Evolutionary conservation across 1,140 invertebrate genomes (phyloP), one percentile per base, ranked within the genome.

Genomic region (Homalodisca vitripennis): DNA sequence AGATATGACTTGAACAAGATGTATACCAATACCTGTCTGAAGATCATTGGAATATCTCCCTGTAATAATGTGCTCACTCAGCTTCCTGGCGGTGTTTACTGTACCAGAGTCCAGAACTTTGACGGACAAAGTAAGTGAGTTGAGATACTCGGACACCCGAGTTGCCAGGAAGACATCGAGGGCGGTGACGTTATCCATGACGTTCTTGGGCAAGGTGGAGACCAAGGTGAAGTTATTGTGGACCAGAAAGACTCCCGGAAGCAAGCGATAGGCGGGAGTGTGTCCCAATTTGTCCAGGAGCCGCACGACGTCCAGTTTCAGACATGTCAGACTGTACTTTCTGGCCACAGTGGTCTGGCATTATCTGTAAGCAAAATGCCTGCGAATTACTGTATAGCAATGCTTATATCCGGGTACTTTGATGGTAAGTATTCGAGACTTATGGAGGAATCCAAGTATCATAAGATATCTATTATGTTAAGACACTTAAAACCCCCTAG

Each of bases 221-320:
- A 31, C 32, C 32, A n/a, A 17, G 32, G 51, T 63, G 26, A 60
- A 53, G 27, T 67, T 55, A 47, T 14, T 3, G 41, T 70, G 66
- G 3, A 29, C 41, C 66, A 71, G 29, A 26, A 57, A 71, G 1
- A 74, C 57, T 0, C 75, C 72, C 3, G 91, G 74, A 0, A 93
- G 81, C 65, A 84, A 83, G 29, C 88, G 79, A 34, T 71, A 74
- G 72, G 87, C 82, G 27, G 88, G 83, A 46, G 86, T 84, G 63
- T 87, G 84, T 29, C 86, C 88, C 2, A 92, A 76, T 72, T 86
- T 87, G 72, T 92, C 90, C 30, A 93, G 81, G 74, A 92, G 85
- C 0, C 88, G 87, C 13, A 92, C 86, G 27, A 92, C 84, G 79
- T 92, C 91, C 65, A 93, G 81, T 77, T 92, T 92, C n/a, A 93